Evolutionary conservation across 2,113 vertebrate species (phyloP), one percentile per base, ranked within the genome.

Genomic region (Leucoraja erinaceus): DNA sequence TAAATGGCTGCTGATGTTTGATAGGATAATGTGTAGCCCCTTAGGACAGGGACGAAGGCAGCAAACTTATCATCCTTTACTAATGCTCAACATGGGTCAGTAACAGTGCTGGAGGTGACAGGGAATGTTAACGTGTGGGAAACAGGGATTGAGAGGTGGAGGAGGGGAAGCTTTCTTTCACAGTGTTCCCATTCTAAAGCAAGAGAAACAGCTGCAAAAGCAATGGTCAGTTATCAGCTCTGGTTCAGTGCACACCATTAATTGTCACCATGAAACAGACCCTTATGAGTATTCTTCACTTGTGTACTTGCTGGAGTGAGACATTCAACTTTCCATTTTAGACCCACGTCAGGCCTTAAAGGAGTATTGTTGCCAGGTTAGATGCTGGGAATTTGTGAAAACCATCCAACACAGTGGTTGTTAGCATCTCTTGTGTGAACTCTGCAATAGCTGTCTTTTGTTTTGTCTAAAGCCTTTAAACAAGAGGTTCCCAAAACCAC

Each of bases 51-150:
- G 96, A 96, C 96, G 96, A 95, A 97, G 95, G 96, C 96, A 97
- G 97, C 96, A 97, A 97, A 97, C 97, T 97, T 97, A 97, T 97
- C 97, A 97, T 97, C 96, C 96, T 97, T 97, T 97, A 96, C 96
- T 97, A 96, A 96, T 96, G 96, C 96, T 97, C 96, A 95, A 95
- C 95, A 96, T 96, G 97, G 97, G 97, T 97, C 97, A 97, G 96
- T 96, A 97, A 96, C 96, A 96, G 96, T 94, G 95, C 97, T 96
- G 96, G 96, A 96, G 96, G 97, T 97, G 97, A 97, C 96, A 96
- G 96, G 95, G 95, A 95, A 96, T 96, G 96, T 96, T 96, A 96
- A 96, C 96, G 96, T 97, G 96, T 97, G 97, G 96, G 96, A 97
- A 97, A 96, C 95, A 94, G 94, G 96, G 96, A 95, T 96, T 95